A percentile compares a stretch with the other conserved stretches of the same genome.
Evolutionary conservation across 2,888 invertebrate species (phyloP).

Genomic region (Invenusta paracnida): DNA sequence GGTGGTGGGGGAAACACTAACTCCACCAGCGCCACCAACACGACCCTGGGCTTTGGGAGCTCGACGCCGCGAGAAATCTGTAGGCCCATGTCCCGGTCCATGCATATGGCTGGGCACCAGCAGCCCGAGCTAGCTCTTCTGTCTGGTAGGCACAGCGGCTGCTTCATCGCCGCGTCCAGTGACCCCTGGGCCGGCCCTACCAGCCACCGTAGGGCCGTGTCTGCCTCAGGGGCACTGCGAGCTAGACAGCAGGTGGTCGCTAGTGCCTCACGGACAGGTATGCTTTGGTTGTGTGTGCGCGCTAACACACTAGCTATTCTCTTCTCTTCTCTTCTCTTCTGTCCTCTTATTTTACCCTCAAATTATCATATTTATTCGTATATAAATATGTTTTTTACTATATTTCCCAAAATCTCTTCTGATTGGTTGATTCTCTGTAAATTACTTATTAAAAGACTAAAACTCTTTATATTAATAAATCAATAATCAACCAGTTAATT

Average conservation of each 20-base stretch:
- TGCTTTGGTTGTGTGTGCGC: not conserved
- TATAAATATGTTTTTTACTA: no score
- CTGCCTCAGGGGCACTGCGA: not conserved
- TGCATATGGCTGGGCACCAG: not conserved
- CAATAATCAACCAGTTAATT: no score
- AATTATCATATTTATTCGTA: no score
- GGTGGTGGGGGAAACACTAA: not conserved
- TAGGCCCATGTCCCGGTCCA: not conserved
- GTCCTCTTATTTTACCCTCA: no score
- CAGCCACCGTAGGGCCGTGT: not conserved
- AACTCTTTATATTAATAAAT: no score
- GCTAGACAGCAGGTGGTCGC: not conserved
- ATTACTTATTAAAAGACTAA: no score
- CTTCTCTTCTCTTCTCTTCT: not conserved
- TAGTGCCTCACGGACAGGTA: not conserved
- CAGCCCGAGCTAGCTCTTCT: not conserved
- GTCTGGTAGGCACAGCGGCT: not conserved
- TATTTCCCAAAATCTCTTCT: no score
- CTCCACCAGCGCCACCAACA: not conserved
- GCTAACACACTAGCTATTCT: not conserved
- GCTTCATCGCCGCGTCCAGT: not conserved
- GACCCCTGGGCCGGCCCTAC: not conserved
- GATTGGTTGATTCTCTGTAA: no score
- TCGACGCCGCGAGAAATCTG: not conserved
- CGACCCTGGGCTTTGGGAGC: constrained; percentile 4